These are phyloP conservation scores for Mugil cephalus DNA, from an alignment of 2,113 vertebrate genomes.

Conservation along the genomic window DNA sequence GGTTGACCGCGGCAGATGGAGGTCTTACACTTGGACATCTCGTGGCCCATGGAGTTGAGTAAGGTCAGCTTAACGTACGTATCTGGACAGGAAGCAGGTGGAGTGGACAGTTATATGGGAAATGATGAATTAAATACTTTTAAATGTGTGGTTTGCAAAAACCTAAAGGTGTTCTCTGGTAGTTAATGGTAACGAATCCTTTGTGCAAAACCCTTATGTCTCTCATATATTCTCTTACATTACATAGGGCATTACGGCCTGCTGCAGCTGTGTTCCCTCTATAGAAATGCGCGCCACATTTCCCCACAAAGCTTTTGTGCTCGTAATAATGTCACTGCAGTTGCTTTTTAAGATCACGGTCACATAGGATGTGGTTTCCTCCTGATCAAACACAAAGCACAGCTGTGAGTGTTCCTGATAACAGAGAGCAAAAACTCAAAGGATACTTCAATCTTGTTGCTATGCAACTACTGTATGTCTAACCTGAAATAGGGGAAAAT, in stretches of 20 bases:
- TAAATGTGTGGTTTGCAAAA: background rate
- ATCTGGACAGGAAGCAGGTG: slow-evolving; percentile 81
- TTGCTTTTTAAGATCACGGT: slow-evolving; percentile 37
- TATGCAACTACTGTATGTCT: slow-evolving; percentile 67
- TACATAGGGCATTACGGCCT: slow-evolving; percentile 3
- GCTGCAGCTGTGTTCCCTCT: slow-evolving; percentile 41
- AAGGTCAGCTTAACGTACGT: slow-evolving; percentile 97
- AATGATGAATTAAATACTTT: background rate
- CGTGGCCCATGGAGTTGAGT: slow-evolving; percentile 98
- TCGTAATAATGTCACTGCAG: slow-evolving; percentile 30
- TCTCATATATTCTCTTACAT: slow-evolving; percentile 8
- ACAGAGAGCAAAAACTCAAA: slow-evolving; percentile 48
- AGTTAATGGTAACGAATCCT: slow-evolving; percentile 1
- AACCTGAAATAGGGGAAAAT: slow-evolving; percentile 49
- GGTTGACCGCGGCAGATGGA: slow-evolving; percentile 96
- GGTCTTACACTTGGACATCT: slow-evolving; percentile 99
- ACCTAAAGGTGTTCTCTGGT: background rate
- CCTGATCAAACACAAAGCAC: slow-evolving; percentile 61
- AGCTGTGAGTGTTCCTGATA: slow-evolving; percentile 51
- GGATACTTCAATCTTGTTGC: slow-evolving; percentile 68
- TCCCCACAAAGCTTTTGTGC: slow-evolving; percentile 13
- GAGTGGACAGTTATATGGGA: slow-evolving; percentile 24
- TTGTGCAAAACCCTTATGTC: slow-evolving; percentile 67
- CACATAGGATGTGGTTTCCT: slow-evolving; percentile 55
- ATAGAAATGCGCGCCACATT: slow-evolving; percentile 28